Evolutionary conservation across 1,140 invertebrate genomes (phyloP).

Genomic region (Chrysoperla carnea): DNA sequence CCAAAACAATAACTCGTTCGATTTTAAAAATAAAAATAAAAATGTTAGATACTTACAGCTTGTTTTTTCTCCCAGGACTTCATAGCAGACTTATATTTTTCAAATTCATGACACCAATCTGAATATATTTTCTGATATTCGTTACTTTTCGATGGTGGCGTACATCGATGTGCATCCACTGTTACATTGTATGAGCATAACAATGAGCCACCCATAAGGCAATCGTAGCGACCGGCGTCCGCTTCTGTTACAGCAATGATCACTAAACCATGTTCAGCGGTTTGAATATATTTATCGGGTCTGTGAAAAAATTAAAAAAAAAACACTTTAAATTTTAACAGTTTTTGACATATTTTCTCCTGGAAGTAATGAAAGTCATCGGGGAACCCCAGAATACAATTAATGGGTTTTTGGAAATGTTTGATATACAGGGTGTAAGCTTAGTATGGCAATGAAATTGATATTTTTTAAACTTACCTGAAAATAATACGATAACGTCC

Average conservation of each 20-base stretch:
- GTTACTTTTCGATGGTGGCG: constrained; percentile 27
- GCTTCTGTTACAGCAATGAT: constrained; percentile 47
- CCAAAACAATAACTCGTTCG: neutral
- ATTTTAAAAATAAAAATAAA: neutral
- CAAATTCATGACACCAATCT: constrained; percentile 66
- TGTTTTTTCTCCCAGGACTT: constrained; percentile 56
- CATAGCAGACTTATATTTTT: constrained; percentile 62
- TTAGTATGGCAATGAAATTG: neutral
- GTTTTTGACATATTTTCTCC: too few relatives aligned
- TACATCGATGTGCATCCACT: constrained; percentile 46
- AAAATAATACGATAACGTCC: constrained; percentile 25
- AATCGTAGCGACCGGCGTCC: constrained; percentile 51
- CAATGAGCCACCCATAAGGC: constrained; percentile 44
- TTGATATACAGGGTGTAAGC: too few relatives aligned
- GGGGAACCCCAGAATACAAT: neutral
- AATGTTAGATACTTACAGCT: constrained; percentile 32
- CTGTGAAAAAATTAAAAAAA: constrained; percentile 27
- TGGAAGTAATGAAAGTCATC: too few relatives aligned
- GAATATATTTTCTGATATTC: constrained; percentile 60
- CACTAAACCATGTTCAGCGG: constrained; percentile 51
- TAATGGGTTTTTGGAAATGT: too few relatives aligned
- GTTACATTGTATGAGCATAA: constrained; percentile 51
- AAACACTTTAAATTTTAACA: too few relatives aligned
- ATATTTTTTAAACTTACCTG: too few relatives aligned
- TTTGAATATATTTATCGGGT: constrained; percentile 50